A percentile compares a stretch with the other conserved stretches of the same genome.
These are phyloP conservation scores for Trissolcus basalis DNA, from an alignment of 1,140 invertebrate genomes.

Conservation along the genomic window DNA sequence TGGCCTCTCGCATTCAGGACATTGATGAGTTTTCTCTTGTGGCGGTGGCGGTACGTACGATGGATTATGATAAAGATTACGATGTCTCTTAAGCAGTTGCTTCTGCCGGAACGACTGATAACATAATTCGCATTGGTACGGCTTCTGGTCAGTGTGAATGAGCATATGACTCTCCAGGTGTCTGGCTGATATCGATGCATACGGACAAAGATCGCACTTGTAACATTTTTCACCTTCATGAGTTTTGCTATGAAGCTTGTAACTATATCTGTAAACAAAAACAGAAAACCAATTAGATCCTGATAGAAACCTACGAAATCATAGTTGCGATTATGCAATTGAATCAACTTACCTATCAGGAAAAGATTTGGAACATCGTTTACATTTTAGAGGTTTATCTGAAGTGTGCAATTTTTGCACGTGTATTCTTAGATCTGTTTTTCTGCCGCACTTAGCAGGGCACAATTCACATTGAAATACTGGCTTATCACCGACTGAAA, in stretches of 20 bases:
- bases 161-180: constrained; percentile 98
- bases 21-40: constrained; percentile 92
- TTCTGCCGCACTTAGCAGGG: constrained; percentile 96
- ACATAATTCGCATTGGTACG: constrained; percentile 88
- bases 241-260: constrained; percentile 85
- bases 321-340: not conserved
- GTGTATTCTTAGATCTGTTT: constrained; percentile 97
- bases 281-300: not conserved
- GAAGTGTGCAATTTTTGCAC: constrained; percentile 97
- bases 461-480: constrained; percentile 96
- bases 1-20: constrained; percentile 89
- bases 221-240: constrained; percentile 99
- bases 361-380: constrained; percentile 93
- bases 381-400: constrained; percentile 93
- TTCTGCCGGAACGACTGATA: constrained; percentile 91
- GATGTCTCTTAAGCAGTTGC: constrained; percentile 92
- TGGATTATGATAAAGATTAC: constrained; percentile 95
- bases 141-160: constrained; percentile 95
- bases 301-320: not conserved
- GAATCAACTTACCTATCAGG: constrained; percentile 86
- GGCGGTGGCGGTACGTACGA: constrained; percentile 92
- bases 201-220: constrained; percentile 95
- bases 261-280: constrained; percentile 79
- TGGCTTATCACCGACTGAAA: constrained; percentile 91
- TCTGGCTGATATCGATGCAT: constrained; percentile 93